Evolutionary conservation across 1,140 invertebrate species (phyloP), one percentile per base, ranked within the genome.

Genomic region (Aplysia californica): DNA sequence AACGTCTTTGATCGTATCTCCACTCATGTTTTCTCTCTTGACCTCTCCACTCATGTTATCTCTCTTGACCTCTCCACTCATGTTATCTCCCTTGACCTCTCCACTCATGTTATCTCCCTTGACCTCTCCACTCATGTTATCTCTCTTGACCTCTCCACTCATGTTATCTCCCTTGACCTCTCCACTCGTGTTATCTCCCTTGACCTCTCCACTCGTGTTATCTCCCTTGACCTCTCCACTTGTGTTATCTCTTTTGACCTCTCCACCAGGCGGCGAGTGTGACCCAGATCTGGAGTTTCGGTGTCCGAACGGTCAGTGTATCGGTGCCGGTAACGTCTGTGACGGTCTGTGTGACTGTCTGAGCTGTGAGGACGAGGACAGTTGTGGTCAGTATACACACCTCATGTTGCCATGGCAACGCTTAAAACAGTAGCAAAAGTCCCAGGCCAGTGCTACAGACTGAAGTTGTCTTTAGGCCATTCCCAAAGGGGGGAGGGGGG

Each of bases 301-400:
- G 29, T 75, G 72, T 36, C 72, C 72, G 18, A 75, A 75, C 31
- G n/a, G 3, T 6, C 38, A 50, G 20, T 88, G 87, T 77, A 84
- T 88, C 21, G 64, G 70, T 3, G 78, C 75, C 18, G 31, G 79
- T 41, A 84, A 82, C 66, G 77, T 92, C 3, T 92, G 91, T 80
- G 90, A 92, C 74, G 86, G 86, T 0, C 56, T 74, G 59, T 90
- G 90, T 74, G 90, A 92, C 76, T 92, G 91, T 75, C 82, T 85
- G 56, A 29, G 36, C 1, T 75, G 72, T 35, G 59, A 21, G 3
- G 72, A 75, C 33, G 72, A 75, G 31, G 20, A 75, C 35, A 55
- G 55, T 23, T 75, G 72, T 35, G 41, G 72, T 75, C 36, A 39
- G 72, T 72, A 61, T n/a, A n/a, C n/a, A n/a, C n/a, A n/a, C n/a